Percentiles rank a stretch among this genome's conserved stretches.
Evolutionary conservation across 2,113 vertebrate genomes (phyloP).

Genomic region (Nestor notabilis): DNA sequence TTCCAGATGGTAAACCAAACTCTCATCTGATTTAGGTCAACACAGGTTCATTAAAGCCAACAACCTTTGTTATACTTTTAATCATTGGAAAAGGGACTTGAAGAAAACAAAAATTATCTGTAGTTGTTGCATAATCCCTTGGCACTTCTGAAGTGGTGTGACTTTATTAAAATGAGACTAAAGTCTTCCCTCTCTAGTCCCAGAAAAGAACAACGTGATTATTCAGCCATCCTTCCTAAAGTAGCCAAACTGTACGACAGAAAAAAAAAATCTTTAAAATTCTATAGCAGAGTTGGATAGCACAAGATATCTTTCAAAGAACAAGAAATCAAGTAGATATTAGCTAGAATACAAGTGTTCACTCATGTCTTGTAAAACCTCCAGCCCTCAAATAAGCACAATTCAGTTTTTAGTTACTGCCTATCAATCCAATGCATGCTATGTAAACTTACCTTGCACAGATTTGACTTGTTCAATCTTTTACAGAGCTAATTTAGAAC

Average conservation of each 20-base stretch:
- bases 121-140: neutral
- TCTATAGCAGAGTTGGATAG: neutral
- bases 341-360: neutral
- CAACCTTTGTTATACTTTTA: neutral
- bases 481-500: neutral
- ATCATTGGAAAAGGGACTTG: neutral
- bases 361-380: neutral
- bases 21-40: neutral
- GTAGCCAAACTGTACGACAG: neutral
- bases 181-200: neutral
- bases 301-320: neutral
- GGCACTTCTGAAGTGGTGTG: neutral
- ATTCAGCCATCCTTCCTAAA: neutral
- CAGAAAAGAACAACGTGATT: neutral
- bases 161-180: neutral
- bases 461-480: neutral
- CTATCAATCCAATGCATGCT: neutral
- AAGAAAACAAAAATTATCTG: neutral
- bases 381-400: neutral
- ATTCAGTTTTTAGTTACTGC: neutral
- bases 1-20: neutral
- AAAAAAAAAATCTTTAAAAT: neutral
- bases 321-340: neutral
- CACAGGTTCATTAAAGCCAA: neutral
- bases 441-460: neutral